phyloP scores from a whole-genome alignment of 2,888 invertebrate genomes.

The Phragmatobia fuliginosa region DNA sequence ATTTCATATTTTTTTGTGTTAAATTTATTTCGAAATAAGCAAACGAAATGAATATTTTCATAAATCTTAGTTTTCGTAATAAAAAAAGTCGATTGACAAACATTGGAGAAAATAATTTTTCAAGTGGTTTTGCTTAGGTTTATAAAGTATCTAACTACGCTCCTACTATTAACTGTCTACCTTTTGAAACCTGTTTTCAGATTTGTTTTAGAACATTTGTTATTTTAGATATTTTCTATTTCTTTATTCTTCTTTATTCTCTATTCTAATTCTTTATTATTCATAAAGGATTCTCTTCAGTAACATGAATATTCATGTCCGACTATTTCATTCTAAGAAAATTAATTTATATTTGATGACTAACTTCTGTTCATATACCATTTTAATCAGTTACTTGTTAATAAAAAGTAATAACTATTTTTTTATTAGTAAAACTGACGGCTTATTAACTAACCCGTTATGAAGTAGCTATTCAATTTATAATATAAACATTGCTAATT shows the following conservation, averaged over 20 bases:
- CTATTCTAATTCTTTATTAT: too few species aligned
- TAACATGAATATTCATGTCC: not conserved
- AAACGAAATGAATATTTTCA: too few species aligned
- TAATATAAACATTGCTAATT: slow-evolving; percentile 73
- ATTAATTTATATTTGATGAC: slow-evolving; percentile 18
- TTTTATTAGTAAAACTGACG: slow-evolving; percentile 57
- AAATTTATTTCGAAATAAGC: too few species aligned
- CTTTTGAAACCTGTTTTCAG: too few species aligned
- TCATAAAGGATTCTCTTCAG: not conserved
- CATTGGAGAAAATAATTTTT: not conserved
- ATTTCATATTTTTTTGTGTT: not conserved
- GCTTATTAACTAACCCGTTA: slow-evolving; percentile 60
- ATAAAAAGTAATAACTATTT: slow-evolving; percentile 39
- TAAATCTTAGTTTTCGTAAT: too few species aligned
- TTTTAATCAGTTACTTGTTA: slow-evolving; percentile 33
- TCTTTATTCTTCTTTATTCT: too few species aligned
- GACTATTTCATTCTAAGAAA: not conserved
- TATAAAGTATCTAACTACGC: not conserved
- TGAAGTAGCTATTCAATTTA: slow-evolving; percentile 63
- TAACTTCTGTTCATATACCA: slow-evolving; percentile 33
- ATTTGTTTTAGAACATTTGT: too few species aligned
- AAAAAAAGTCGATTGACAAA: not conserved
- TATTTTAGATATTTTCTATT: too few species aligned
- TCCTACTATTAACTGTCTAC: not conserved
- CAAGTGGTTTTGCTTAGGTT: not conserved